phyloP scores from a whole-genome alignment of 2,797 vertebrate species.

The Betta splendens region DNA sequence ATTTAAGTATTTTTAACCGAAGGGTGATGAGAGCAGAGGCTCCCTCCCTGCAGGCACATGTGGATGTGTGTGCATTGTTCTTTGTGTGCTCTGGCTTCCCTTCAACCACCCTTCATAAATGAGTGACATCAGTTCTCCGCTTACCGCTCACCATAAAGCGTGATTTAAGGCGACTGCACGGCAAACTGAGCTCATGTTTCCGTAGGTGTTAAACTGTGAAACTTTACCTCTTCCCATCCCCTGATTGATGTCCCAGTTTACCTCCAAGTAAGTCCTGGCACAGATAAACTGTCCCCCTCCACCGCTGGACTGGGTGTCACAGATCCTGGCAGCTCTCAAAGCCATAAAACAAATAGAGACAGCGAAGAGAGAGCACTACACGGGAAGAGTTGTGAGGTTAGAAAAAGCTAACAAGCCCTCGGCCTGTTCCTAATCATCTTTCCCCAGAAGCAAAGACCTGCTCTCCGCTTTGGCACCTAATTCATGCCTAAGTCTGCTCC shows the following conservation, averaged over 20 bases:
- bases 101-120: slow-evolving; percentile 28
- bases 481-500: slow-evolving; percentile 26
- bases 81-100: slow-evolving; percentile 23
- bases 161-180: slow-evolving; percentile 43
- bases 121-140: slow-evolving; percentile 17
- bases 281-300: slow-evolving; percentile 45
- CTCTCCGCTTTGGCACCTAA: slow-evolving; percentile 19
- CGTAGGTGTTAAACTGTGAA: slow-evolving; percentile 46
- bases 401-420: slow-evolving; percentile 28
- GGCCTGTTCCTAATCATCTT: slow-evolving; percentile 28
- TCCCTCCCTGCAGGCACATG: slow-evolving; percentile 4
- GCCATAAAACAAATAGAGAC: slow-evolving; percentile 51
- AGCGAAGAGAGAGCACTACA: slow-evolving; percentile 35
- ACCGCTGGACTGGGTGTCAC: slow-evolving; percentile 37
- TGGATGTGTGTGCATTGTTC: slow-evolving; percentile 17
- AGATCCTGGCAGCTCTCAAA: slow-evolving; percentile 47
- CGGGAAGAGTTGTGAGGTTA: slow-evolving; percentile 42
- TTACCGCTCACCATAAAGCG: slow-evolving; percentile 37
- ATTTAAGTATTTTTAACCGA: slow-evolving; percentile 38
- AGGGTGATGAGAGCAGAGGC: slow-evolving; percentile 24
- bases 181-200: slow-evolving; percentile 45
- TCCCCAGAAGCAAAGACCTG: slow-evolving; percentile 17
- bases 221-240: slow-evolving; percentile 51
- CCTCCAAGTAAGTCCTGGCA: slow-evolving; percentile 50
- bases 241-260: slow-evolving; percentile 63